Conservation (phyloP, 2,113 vertebrate genomes). For the Ictidomys tridecemlineatus region DNA sequence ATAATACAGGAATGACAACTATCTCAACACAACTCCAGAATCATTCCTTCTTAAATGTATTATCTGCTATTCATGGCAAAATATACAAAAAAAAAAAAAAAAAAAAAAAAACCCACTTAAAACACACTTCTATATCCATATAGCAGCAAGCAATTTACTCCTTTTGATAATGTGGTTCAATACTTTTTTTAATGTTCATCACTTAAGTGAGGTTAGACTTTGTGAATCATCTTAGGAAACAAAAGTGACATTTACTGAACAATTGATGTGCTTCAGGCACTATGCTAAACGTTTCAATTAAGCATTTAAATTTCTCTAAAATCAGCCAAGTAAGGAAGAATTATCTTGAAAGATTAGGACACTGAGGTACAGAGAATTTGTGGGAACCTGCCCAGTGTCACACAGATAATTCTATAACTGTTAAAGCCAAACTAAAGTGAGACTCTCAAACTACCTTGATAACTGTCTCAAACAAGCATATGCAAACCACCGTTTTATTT, state of each 20-base stretch:
- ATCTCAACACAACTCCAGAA: not conserved
- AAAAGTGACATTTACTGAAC: not conserved
- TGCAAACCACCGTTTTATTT: not conserved
- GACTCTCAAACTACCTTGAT: slow-evolving; percentile 5
- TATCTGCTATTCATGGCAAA: slow-evolving; percentile 16
- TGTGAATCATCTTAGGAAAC: not conserved
- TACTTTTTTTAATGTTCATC: not conserved
- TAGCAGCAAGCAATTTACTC: not conserved
- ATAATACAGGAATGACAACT: not conserved
- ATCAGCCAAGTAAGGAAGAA: slow-evolving; percentile 33
- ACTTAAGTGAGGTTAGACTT: not conserved
- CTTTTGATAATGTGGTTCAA: slow-evolving; percentile 9
- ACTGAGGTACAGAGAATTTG: not conserved
- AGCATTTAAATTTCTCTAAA: slow-evolving; percentile 55
- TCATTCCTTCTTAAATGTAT: not conserved
- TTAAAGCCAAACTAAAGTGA: not conserved
- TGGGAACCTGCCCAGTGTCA: not conserved
- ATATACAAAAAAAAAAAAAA: not conserved
- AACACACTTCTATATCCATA: not conserved
- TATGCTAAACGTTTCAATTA: slow-evolving; percentile 37
- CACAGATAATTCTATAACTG: not conserved
- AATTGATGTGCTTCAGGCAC: not conserved
- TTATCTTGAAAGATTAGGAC: not conserved
- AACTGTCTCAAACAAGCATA: slow-evolving; percentile 26
- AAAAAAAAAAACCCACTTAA: not conserved